Evolutionary conservation across 2,797 vertebrate genomes (phyloP), one percentile per base, ranked within the genome.

Genomic region (Acanthiza pusilla): DNA sequence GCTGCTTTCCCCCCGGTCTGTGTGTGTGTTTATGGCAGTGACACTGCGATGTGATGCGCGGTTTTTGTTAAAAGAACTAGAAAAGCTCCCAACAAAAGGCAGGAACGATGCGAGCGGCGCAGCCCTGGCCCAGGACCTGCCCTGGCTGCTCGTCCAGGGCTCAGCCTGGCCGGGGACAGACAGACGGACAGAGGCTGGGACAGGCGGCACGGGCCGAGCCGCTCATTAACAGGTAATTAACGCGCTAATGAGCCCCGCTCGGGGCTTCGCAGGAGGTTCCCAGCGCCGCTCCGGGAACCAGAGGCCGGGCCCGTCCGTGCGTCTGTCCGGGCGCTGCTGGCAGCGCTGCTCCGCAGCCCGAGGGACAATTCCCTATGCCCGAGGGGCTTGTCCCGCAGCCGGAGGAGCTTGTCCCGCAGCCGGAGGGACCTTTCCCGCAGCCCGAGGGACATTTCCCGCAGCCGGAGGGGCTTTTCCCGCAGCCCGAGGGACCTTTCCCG

Each of bases 231-330:
- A 26, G 55, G 7, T 3, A 3, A 53, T 88, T 7, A 0, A 50
- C 16, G 14, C 16, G 42, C 7, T 54, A 68, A 45, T 1, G 6
- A 86, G 11, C 77, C 65, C 42, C 1, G 1, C 10, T 6, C 4
- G 0, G 36, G 53, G 65, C 55, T 83, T 16, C 15, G 51, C n/a
- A 2, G 57, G 54, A 25, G 23, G 17, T 27, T 74, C 84, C 18
- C 61, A 0, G 1, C 13, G 0, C 0, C 26, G 62, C 60, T 63
- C 21, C 0, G 3, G 67, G 42, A 15, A 16, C 18, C 54, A n/a
- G 43, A 2, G 71, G 47, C 26, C 0, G 7, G 70, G 76, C 27
- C 74, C 2, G 1, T 15, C 38, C 29, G 38, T 3, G n/a, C 8
- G 34, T n/a, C 72, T 1, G 0, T 25, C 13, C 4, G 43, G 38